These are phyloP conservation scores for Mastigias papua DNA, from an alignment of 30 jellyfish, hydroid and myxozoan genomes.

Conservation along the genomic window DNA sequence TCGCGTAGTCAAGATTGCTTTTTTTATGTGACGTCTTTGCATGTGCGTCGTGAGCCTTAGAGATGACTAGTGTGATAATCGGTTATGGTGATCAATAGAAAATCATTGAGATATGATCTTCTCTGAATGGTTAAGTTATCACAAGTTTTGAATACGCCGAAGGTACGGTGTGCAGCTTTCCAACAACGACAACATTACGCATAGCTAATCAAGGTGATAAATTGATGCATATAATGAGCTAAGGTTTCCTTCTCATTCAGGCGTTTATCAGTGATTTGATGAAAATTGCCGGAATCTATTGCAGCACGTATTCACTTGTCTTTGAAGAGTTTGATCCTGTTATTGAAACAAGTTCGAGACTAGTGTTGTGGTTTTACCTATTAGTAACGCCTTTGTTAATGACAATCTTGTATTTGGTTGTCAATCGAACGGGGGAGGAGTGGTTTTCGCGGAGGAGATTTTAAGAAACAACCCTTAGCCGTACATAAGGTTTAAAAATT, in stretches of 20 bases:
- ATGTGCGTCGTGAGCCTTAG: background rate
- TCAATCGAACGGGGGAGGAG: constrained; percentile 45
- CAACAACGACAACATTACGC: background rate
- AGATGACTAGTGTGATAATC: background rate
- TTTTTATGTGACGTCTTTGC: background rate
- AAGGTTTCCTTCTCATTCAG: constrained; percentile 7
- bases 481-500: background rate
- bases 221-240: constrained; percentile 14
- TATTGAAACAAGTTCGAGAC: constrained; percentile 47
- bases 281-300: constrained; percentile 44
- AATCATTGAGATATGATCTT: background rate
- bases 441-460: constrained; percentile 22
- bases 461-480: too few relatives aligned
- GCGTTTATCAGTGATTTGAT: constrained; percentile 16
- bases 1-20: too few relatives aligned
- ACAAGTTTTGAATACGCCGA: constrained; percentile 47
- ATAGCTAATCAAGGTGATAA: background rate
- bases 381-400: constrained; percentile 35
- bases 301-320: constrained; percentile 27
- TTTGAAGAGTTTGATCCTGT: constrained; percentile 35
- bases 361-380: constrained; percentile 46
- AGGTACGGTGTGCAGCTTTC: background rate
- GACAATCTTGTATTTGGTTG: constrained; percentile 53
- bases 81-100: background rate
- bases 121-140: constrained; percentile 6